Evolutionary conservation across 2,797 vertebrate genomes (phyloP), one percentile per base, ranked within the genome.

Genomic region (Simalia tracyae): DNA sequence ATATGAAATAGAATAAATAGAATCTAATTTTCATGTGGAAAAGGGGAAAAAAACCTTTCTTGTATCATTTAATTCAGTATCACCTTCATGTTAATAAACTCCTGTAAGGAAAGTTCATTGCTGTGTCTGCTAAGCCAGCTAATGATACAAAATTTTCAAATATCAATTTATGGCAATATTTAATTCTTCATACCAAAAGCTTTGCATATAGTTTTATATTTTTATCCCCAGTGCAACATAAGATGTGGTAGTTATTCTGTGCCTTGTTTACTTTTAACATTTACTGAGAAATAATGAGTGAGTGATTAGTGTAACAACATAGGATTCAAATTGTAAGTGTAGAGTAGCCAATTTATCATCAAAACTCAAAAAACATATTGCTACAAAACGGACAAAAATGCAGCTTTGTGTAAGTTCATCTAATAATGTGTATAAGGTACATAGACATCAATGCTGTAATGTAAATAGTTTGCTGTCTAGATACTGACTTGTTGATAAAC

Each of bases 31-130:
- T 3, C 19, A 31, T 85, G 89, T 28, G 31, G 31, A 50, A 57
- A 84, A 66, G n/a, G 36, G 60, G 26, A 42, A 89, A 76, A 0
- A 3, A 56, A 2, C 0, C 0, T 0, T 17, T 50, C 0, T 3
- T 12, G 2, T 81, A 68, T 50, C 19, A 66, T 50, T 84, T 84
- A 81, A 28, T 0, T 22, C 57, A 64, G 0, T 0, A 57, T 81
- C 26, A 93, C 5, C 2, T 28, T 64, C 28, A 9, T 36, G 91
- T 50, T 68, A 87, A 88, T 56, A 56, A 88, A 87, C 56, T 91
- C 0, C 0, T 36, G 46, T 46, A 2, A 60, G 84, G 28, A 15
- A 54, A 76, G 54, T 31, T 22, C 28, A 14, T 50, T 42, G 17
- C 42, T 42, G 19, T 5, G 26, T 50, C 81, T 9, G 31, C 56